A percentile compares a stretch with the other conserved stretches of the same genome.
These are phyloP conservation scores for Psilanteris sp. DNA, from an alignment of 1,140 invertebrate genomes.

Conservation along the genomic window DNA sequence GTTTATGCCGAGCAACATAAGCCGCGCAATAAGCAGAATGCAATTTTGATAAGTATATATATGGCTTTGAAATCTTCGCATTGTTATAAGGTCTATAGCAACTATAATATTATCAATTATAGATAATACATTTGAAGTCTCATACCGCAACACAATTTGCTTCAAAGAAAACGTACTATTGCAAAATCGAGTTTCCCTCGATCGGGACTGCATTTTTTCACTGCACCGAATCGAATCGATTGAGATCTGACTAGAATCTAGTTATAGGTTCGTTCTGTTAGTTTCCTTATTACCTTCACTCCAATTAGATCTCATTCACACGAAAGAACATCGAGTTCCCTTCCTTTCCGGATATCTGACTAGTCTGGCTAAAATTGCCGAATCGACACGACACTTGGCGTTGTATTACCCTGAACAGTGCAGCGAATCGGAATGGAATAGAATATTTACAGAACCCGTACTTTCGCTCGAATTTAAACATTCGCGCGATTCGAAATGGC, in stretches of 20 bases:
- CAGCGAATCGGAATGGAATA: too few species aligned
- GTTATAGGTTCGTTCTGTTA: constrained; percentile 27
- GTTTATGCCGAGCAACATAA: too few species aligned
- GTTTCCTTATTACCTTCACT: constrained; percentile 53
- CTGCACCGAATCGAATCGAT: constrained; percentile 42
- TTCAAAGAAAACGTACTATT: constrained; percentile 36
- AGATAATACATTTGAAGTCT: constrained; percentile 23
- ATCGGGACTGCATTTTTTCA: constrained; percentile 4
- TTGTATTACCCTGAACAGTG: not conserved
- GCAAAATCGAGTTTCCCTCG: constrained; percentile 2
- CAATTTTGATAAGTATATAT: too few species aligned
- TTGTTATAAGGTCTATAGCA: too few species aligned
- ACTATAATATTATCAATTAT: constrained; percentile 31
- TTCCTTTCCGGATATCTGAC: constrained; percentile 54
- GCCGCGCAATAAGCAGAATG: too few species aligned
- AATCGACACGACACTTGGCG: constrained; percentile 20
- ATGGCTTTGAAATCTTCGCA: too few species aligned
- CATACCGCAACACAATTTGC: constrained; percentile 25
- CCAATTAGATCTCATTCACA: constrained; percentile 55
- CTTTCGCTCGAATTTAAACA: too few species aligned
- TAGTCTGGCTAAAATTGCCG: constrained; percentile 43
- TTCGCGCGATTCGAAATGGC: too few species aligned
- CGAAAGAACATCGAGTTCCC: constrained; percentile 55
- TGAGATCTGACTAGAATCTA: constrained; percentile 32
- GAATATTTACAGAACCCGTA: too few species aligned